These are phyloP conservation scores for Bicyclus anynana DNA, from an alignment of 1,140 invertebrate genomes.

Conservation along the genomic window DNA sequence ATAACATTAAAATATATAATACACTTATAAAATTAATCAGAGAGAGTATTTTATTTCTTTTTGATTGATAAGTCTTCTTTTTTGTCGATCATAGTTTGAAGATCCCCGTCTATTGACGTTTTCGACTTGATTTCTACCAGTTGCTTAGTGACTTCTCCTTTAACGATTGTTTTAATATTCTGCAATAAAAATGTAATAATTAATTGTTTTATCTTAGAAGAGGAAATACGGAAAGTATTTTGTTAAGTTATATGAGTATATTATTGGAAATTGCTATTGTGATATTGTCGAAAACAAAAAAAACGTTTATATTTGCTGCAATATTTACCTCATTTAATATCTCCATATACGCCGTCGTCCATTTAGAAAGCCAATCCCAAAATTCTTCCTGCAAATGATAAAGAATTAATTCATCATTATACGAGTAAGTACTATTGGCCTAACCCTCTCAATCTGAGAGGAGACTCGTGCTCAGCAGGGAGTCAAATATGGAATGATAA, in stretches of 20 bases:
- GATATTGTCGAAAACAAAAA: too few species aligned
- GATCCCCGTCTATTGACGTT: neutral
- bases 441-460: too few species aligned
- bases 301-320: neutral
- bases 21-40: too few species aligned
- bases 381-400: slow-evolving; percentile 24
- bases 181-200: neutral
- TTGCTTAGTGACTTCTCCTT: neutral
- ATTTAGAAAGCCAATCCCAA: slow-evolving; percentile 34
- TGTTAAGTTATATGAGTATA: too few species aligned
- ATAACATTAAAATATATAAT: too few species aligned
- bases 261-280: too few species aligned
- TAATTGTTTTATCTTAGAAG: too few species aligned
- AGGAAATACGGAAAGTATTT: too few species aligned
- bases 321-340: slow-evolving; percentile 25
- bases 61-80: neutral
- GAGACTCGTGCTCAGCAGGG: too few species aligned
- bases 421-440: too few species aligned
- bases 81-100: too few species aligned
- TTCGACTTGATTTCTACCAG: neutral
- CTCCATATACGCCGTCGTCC: slow-evolving; percentile 27
- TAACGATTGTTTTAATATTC: neutral
- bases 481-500: too few species aligned
- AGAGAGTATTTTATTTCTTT: neutral
- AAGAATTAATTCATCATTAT: neutral